A percentile compares a stretch with the other conserved stretches of the same genome.
These are phyloP conservation scores for Tiaroga cobitis DNA, from an alignment of 2,797 vertebrate genomes.

Conservation along the genomic window DNA sequence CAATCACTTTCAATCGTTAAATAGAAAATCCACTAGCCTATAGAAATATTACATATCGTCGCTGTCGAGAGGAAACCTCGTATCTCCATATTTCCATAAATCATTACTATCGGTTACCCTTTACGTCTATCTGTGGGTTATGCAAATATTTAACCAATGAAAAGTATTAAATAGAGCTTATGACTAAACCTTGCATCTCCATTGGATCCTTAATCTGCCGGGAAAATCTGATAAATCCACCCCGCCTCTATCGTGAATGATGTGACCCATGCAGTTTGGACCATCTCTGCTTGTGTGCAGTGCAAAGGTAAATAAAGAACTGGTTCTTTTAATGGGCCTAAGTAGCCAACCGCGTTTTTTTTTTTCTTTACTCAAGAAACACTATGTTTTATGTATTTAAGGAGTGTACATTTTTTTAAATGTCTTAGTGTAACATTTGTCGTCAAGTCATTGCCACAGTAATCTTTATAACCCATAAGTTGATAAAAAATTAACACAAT, in stretches of 20 bases:
- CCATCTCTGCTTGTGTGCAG: no score
- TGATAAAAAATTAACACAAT: not conserved
- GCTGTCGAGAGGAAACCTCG: not conserved
- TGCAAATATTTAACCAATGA: not conserved
- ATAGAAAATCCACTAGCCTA: not conserved
- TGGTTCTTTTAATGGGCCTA: no score
- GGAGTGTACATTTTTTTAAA: no score
- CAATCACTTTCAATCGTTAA: not conserved
- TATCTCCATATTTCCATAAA: not conserved
- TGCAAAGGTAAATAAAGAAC: no score
- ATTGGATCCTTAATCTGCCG: not conserved
- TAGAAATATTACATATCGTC: not conserved
- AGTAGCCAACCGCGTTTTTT: no score
- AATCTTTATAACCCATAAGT: not conserved
- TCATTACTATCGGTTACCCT: not conserved
- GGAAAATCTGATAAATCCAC: not conserved
- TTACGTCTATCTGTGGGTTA: not conserved
- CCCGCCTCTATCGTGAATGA: not conserved
- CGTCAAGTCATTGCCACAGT: not conserved
- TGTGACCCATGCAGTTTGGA: not conserved
- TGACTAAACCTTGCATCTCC: not conserved
- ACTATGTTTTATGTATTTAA: no score
- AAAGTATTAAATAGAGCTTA: not conserved
- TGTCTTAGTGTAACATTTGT: no score
- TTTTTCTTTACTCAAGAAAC: no score